These are phyloP conservation scores for Romanogobio albipinnatus DNA, from an alignment of 2,113 vertebrate genomes.

Conservation along the genomic window DNA sequence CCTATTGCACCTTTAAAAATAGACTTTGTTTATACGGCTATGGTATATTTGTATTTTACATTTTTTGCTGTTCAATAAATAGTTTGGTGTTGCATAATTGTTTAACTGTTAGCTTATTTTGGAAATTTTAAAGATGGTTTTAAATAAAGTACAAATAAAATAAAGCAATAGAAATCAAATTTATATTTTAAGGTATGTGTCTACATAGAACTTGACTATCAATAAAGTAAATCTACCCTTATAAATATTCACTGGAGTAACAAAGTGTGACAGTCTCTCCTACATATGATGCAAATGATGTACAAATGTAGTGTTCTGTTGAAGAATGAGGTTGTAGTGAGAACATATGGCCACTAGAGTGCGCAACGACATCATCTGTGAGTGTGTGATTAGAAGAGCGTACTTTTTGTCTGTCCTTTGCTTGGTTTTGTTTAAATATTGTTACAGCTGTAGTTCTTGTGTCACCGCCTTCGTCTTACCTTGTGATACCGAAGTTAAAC, in stretches of 20 bases:
- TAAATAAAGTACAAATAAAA: too few species aligned
- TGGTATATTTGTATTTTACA: too few species aligned
- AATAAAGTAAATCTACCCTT: neutral
- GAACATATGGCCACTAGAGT: neutral
- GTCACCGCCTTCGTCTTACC: constrained; percentile 7
- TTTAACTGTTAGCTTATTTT: neutral
- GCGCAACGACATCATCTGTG: neutral
- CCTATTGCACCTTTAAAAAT: too few species aligned
- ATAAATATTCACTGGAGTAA: neutral
- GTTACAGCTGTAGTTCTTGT: neutral
- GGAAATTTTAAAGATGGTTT: too few species aligned
- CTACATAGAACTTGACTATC: neutral
- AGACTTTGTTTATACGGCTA: too few species aligned
- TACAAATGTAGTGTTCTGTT: neutral
- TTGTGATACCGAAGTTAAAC: constrained; percentile 32
- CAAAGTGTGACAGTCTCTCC: neutral
- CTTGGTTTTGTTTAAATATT: neutral
- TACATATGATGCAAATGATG: neutral
- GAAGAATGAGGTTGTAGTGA: neutral
- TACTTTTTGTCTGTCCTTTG: neutral
- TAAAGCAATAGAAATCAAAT: too few species aligned
- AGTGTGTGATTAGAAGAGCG: too few species aligned
- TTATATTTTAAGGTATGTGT: too few species aligned
- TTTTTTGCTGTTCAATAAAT: neutral
- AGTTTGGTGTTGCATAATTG: neutral